These are phyloP conservation scores for Danio choprae DNA, from an alignment of 2,797 vertebrate genomes.

Conservation along the genomic window DNA sequence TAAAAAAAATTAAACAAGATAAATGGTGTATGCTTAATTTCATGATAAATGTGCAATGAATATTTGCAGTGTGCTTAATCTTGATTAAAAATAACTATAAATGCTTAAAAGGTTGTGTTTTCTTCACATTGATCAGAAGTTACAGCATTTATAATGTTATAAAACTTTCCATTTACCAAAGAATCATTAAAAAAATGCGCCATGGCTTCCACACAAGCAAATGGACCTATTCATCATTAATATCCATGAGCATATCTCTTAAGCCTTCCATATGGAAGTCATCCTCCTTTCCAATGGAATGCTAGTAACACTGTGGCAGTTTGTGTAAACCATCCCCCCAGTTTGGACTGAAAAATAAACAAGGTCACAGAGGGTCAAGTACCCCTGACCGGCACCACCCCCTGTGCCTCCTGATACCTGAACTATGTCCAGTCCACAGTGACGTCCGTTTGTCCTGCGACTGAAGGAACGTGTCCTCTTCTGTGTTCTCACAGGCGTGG, in stretches of 20 bases:
- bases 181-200: not conserved
- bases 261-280: slow-evolving; percentile 53
- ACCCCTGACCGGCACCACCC: not conserved
- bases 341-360: slow-evolving; percentile 40
- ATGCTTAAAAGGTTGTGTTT: not conserved
- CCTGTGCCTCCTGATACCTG: not conserved
- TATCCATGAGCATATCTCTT: not conserved
- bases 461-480: slow-evolving; percentile 3
- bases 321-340: slow-evolving; percentile 43
- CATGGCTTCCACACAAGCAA: not conserved
- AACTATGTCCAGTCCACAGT: not conserved
- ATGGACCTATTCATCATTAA: not conserved
- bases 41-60: too few species aligned
- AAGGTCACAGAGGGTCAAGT: slow-evolving; percentile 45
- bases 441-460: slow-evolving; percentile 11
- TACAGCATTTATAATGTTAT: not conserved
- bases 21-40: too few species aligned
- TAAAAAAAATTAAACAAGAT: too few species aligned
- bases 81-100: too few species aligned
- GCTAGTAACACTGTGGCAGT: slow-evolving; percentile 39
- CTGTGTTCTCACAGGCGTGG: slow-evolving; percentile 39
- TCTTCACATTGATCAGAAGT: not conserved
- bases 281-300: slow-evolving; percentile 20
- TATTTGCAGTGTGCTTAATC: too few species aligned
- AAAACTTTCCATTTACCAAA: not conserved